Percentiles rank a stretch among this genome's conserved stretches.
phyloP scores from a whole-genome alignment of 2,888 invertebrate genomes.

The Cantharis nigra region DNA sequence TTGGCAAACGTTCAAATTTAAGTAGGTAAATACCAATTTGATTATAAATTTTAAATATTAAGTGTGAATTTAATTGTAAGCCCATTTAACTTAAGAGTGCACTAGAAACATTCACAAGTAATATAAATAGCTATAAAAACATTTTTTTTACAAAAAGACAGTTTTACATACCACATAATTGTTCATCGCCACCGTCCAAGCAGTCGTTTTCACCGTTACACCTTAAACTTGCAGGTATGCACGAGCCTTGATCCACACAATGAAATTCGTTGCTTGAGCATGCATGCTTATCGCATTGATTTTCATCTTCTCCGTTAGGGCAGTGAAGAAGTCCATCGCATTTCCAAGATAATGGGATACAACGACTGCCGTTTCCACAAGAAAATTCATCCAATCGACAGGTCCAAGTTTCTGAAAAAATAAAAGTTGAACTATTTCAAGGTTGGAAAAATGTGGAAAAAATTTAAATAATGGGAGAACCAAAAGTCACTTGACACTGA shows the following conservation, averaged over 20 bases:
- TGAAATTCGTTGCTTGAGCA: conserved; percentile 62
- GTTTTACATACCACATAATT: conserved; percentile 55
- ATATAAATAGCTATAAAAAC: neutral
- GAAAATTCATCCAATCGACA: conserved; percentile 63
- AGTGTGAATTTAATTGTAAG: neutral
- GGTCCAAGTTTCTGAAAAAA: conserved; percentile 43
- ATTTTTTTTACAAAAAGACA: neutral
- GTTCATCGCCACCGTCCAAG: conserved; percentile 62
- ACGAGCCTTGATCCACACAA: conserved; percentile 63
- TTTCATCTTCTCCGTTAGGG: conserved; percentile 61
- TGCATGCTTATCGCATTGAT: conserved; percentile 56
- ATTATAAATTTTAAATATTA: neutral
- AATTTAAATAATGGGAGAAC: no score
- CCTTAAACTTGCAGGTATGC: conserved; percentile 62
- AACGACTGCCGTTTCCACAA: conserved; percentile 56
- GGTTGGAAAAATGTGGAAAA: no score
- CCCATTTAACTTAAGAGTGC: neutral
- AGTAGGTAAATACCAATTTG: neutral
- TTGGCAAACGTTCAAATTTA: neutral
- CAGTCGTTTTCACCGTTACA: conserved; percentile 66
- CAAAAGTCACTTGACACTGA: no score
- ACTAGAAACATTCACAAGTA: neutral
- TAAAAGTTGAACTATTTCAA: no score
- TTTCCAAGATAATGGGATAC: conserved; percentile 63
- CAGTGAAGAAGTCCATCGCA: conserved; percentile 65